Percentiles rank a stretch among this genome's conserved stretches.
These are phyloP conservation scores for Gracilinanus agilis DNA, from an alignment of 2,113 vertebrate genomes.

Conservation along the genomic window DNA sequence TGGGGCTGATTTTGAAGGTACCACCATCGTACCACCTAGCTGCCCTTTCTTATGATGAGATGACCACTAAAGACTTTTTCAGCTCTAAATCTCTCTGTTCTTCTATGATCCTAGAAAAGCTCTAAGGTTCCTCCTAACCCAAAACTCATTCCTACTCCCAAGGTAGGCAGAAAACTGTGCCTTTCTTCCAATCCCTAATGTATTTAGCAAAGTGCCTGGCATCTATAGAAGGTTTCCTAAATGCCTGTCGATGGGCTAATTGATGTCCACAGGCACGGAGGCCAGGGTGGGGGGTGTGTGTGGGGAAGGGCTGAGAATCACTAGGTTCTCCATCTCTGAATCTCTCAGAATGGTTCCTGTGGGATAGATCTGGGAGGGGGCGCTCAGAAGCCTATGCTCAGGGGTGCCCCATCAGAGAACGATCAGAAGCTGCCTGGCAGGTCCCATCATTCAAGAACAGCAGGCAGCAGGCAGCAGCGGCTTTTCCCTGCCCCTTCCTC, in stretches of 20 bases:
- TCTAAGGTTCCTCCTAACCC: background rate
- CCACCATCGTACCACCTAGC: too few relatives aligned
- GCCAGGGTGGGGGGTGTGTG: background rate
- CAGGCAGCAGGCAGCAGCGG: background rate
- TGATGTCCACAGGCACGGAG: background rate
- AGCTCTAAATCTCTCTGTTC: background rate
- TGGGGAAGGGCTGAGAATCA: background rate
- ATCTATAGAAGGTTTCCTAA: background rate
- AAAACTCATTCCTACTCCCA: background rate
- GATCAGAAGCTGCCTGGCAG: background rate
- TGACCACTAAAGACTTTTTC: background rate
- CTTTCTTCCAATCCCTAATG: background rate
- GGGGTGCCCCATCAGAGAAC: background rate
- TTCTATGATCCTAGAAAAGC: background rate
- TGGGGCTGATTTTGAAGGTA: too few relatives aligned
- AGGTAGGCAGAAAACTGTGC: background rate
- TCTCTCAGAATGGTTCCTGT: background rate
- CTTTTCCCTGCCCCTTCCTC: background rate
- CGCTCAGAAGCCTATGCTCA: background rate
- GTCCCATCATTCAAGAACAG: background rate
- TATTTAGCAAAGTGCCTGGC: background rate
- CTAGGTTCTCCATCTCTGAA: background rate
- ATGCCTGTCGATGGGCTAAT: background rate
- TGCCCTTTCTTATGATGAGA: background rate
- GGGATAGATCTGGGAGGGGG: background rate